Percentiles rank a stretch among this genome's conserved stretches.
Evolutionary conservation across 92 coral and sea anemone genomes (phyloP).

Genomic region (Phenganax subtilis): DNA sequence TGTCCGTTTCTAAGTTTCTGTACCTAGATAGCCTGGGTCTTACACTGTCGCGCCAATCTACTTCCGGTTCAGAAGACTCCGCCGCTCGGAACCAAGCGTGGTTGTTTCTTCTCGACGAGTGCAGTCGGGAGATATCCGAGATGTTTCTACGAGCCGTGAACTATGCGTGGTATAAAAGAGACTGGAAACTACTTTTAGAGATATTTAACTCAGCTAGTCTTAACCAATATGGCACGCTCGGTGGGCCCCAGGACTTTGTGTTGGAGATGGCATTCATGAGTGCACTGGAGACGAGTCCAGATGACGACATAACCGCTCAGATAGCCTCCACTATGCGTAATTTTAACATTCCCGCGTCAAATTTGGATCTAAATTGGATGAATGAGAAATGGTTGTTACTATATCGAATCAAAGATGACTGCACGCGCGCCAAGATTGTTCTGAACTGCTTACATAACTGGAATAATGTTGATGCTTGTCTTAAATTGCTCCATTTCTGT

Average conservation of each 20-base stretch:
- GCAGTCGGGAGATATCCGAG: conserved; percentile 57
- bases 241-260: conserved; percentile 67
- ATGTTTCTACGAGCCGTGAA: conserved; percentile 68
- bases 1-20: conserved; percentile 72
- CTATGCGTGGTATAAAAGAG: conserved; percentile 64
- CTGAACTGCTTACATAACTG: conserved; percentile 63
- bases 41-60: conserved; percentile 40
- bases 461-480: conserved; percentile 61
- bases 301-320: conserved; percentile 49
- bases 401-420: conserved; percentile 61
- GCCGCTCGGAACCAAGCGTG: conserved; percentile 47
- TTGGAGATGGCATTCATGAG: conserved; percentile 69
- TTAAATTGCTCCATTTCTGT: conserved; percentile 65
- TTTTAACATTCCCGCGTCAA: conserved; percentile 59
- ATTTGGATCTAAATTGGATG: conserved; percentile 61
- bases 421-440: conserved; percentile 67
- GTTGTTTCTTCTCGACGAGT: conserved; percentile 37
- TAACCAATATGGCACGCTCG: conserved; percentile 60
- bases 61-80: conserved; percentile 58
- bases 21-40: conserved; percentile 48
- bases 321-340: conserved; percentile 37
- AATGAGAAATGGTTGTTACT: conserved; percentile 73
- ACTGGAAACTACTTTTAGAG: conserved; percentile 73
- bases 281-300: conserved; percentile 57
- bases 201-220: conserved; percentile 62